Percentiles rank a stretch among this genome's conserved stretches.
These are phyloP conservation scores for Grammomys surdaster DNA, from an alignment of 2,113 vertebrate genomes.

Conservation along the genomic window DNA sequence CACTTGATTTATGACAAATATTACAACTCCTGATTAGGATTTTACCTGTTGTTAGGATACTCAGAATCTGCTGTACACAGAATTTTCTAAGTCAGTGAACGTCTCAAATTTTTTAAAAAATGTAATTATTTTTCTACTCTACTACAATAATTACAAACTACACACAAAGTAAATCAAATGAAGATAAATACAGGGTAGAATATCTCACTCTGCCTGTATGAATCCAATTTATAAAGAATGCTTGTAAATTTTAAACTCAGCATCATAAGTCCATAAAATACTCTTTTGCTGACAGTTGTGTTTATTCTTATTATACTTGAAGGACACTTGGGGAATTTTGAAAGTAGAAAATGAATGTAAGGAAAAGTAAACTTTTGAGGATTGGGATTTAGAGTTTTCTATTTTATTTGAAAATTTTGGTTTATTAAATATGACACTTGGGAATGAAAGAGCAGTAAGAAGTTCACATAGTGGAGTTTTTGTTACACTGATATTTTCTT, in stretches of 20 bases:
- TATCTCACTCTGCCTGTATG: constrained; percentile 56
- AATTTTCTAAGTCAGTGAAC: background rate
- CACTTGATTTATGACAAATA: background rate
- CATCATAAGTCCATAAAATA: constrained; percentile 45
- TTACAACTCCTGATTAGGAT: background rate
- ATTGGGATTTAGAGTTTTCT: constrained; percentile 4
- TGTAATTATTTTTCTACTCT: background rate
- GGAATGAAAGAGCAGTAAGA: constrained; percentile 20
- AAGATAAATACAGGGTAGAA: constrained; percentile 15
- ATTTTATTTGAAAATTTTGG: constrained; percentile 27
- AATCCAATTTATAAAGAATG: constrained; percentile 49
- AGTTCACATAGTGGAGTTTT: background rate
- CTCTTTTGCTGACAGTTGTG: constrained; percentile 47
- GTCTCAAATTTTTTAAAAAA: background rate
- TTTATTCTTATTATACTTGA: constrained; percentile 63
- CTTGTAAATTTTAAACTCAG: constrained; percentile 19
- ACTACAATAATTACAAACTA: background rate
- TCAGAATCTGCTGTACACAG: background rate
- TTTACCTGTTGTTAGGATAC: background rate
- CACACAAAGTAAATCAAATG: background rate
- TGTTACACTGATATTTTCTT: constrained; percentile 35
- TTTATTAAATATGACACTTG: constrained; percentile 10
- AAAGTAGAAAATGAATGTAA: constrained; percentile 49
- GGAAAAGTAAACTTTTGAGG: constrained; percentile 27
- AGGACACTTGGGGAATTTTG: constrained; percentile 30